phyloP scores from a whole-genome alignment of 2,888 invertebrate genomes.

The Cephus sareptanus region DNA sequence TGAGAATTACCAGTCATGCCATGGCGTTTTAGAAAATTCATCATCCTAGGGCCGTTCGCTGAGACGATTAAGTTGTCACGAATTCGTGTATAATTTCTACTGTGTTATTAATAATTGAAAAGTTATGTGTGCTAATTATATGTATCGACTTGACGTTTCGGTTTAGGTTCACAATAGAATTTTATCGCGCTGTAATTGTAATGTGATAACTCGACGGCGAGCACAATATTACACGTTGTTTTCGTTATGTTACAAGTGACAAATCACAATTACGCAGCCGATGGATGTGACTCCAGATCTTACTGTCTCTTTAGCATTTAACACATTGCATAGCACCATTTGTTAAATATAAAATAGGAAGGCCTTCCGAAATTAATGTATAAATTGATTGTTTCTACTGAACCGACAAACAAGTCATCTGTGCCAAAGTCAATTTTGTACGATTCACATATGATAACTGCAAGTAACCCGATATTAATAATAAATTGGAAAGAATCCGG shows the following conservation, averaged over 20 bases:
- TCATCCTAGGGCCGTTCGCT: not conserved
- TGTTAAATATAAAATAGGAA: slow-evolving; percentile 31
- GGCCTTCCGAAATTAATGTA: slow-evolving; percentile 29
- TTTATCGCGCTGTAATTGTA: not conserved
- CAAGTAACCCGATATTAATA: not conserved
- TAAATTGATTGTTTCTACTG: not conserved
- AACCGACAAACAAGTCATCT: not conserved
- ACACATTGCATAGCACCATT: slow-evolving; percentile 36
- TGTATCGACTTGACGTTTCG: not conserved
- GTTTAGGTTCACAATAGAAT: not conserved
- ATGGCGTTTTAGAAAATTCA: not conserved
- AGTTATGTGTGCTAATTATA: not conserved
- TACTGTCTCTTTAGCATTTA: slow-evolving; percentile 17
- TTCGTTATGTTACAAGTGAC: slow-evolving; percentile 19
- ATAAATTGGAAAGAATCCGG: not conserved
- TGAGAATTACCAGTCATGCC: not conserved
- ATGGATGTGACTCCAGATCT: slow-evolving; percentile 17
- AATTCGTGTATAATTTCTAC: not conserved
- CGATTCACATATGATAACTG: not conserved
- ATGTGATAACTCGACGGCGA: not conserved
- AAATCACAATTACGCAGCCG: slow-evolving; percentile 18
- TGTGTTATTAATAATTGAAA: not conserved
- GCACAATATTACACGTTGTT: not conserved
- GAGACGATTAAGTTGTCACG: not conserved
- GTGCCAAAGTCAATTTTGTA: not conserved